Conservation (phyloP, 2,797 vertebrate genomes). For the Cynopterus sphinx region DNA sequence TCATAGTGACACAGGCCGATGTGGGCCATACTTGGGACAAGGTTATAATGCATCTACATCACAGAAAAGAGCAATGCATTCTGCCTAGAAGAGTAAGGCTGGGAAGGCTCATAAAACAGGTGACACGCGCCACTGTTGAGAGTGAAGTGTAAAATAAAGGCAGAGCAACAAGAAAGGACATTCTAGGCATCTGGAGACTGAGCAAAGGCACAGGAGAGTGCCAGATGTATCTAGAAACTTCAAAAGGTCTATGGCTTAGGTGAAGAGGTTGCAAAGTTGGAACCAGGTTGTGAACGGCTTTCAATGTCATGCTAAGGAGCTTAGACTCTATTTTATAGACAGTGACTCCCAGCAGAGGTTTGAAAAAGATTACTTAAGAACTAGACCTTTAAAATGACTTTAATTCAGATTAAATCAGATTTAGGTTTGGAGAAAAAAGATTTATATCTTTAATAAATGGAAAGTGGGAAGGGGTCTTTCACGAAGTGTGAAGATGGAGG, state of each 20-base stretch:
- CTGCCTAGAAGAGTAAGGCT: neutral
- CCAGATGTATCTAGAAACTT: neutral
- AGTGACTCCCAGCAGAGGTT: neutral
- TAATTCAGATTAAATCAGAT: neutral
- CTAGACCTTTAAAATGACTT: neutral
- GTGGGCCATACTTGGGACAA: neutral
- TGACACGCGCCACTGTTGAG: neutral
- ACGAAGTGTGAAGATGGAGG: neutral
- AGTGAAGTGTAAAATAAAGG: neutral
- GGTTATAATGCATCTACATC: neutral
- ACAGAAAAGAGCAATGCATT: neutral
- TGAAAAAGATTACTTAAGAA: neutral
- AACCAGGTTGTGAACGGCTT: neutral
- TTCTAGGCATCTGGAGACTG: neutral
- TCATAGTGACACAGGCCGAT: neutral
- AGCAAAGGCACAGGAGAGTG: neutral
- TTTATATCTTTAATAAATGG: neutral
- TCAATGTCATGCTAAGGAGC: neutral
- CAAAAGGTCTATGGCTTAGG: neutral
- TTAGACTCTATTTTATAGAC: neutral
- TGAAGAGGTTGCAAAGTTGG: neutral
- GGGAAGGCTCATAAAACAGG: neutral
- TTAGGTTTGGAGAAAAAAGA: neutral
- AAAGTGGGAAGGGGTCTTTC: neutral
- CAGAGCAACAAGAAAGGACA: neutral